These are phyloP conservation scores for Saguinus imperator DNA, from an alignment of 2,113 vertebrate genomes.

Conservation along the genomic window DNA sequence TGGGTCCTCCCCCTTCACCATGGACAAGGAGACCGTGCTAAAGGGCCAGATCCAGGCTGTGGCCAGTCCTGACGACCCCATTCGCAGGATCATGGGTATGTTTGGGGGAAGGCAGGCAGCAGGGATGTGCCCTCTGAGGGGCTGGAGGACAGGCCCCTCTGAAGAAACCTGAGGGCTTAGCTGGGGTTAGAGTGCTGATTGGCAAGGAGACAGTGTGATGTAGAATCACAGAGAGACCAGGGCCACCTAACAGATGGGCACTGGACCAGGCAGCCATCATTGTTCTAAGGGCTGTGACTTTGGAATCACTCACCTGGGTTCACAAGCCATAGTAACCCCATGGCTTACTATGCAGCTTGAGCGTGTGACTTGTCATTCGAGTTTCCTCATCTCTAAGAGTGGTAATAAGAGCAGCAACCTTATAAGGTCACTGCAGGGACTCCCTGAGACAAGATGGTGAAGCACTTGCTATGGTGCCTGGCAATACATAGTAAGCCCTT, in stretches of 20 bases:
- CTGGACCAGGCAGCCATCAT: not conserved
- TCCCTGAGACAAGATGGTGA: not conserved
- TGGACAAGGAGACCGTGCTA: constrained; percentile 84
- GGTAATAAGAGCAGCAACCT: not conserved
- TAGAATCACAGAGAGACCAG: not conserved
- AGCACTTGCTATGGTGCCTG: not conserved
- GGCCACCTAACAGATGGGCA: not conserved
- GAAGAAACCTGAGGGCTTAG: not conserved
- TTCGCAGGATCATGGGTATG: constrained; percentile 93
- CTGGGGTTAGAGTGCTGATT: not conserved
- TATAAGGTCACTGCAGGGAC: not conserved
- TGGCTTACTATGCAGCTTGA: not conserved
- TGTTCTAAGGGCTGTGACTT: not conserved
- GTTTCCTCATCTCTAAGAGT: not conserved
- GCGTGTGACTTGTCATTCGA: not conserved
- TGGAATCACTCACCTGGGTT: not conserved
- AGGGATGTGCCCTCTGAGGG: not conserved
- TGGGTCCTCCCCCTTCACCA: constrained; percentile 86
- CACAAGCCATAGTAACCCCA: not conserved
- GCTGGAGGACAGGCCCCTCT: not conserved
- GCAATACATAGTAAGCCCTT: not conserved
- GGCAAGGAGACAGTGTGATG: not conserved
- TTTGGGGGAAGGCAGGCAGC: not conserved
- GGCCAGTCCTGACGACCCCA: constrained; percentile 86
- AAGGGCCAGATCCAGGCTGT: constrained; percentile 93